phyloP scores from a whole-genome alignment of 2,113 vertebrate species.

The Phyllostomus discolor region DNA sequence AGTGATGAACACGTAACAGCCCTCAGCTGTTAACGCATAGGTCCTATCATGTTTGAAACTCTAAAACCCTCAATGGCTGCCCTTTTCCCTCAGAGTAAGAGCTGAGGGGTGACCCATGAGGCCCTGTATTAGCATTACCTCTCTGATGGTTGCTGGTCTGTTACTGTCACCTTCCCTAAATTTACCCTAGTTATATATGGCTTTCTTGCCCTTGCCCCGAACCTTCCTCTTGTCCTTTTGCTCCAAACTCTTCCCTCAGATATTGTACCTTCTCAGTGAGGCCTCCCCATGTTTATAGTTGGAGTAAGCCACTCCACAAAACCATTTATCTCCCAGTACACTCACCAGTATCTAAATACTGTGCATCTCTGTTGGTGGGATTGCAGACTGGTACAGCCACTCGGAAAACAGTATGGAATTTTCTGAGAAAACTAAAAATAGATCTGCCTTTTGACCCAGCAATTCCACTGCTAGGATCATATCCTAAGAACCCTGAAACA shows the following conservation, averaged over 20 bases:
- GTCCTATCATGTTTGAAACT: background rate
- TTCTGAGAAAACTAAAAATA: too few relatives aligned
- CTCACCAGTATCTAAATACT: background rate
- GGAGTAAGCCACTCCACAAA: background rate
- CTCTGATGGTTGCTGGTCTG: background rate
- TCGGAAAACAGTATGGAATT: too few relatives aligned
- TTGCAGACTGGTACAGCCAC: too few relatives aligned
- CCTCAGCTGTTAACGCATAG: background rate
- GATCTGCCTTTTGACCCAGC: too few relatives aligned
- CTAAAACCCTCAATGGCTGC: background rate
- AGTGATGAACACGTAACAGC: background rate
- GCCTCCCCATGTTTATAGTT: background rate
- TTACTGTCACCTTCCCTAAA: background rate
- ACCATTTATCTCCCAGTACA: background rate
- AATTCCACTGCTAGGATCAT: too few relatives aligned
- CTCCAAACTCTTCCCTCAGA: background rate
- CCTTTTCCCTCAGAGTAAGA: background rate
- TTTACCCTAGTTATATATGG: background rate
- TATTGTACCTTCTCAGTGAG: background rate
- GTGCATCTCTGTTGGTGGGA: background rate
- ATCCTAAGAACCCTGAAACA: too few relatives aligned
- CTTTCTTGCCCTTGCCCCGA: background rate
- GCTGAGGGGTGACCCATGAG: background rate
- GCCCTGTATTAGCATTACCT: background rate
- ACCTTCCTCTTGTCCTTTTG: background rate